These are phyloP conservation scores for Bovichtus variegatus DNA, from an alignment of 2,797 vertebrate genomes.

Conservation along the genomic window DNA sequence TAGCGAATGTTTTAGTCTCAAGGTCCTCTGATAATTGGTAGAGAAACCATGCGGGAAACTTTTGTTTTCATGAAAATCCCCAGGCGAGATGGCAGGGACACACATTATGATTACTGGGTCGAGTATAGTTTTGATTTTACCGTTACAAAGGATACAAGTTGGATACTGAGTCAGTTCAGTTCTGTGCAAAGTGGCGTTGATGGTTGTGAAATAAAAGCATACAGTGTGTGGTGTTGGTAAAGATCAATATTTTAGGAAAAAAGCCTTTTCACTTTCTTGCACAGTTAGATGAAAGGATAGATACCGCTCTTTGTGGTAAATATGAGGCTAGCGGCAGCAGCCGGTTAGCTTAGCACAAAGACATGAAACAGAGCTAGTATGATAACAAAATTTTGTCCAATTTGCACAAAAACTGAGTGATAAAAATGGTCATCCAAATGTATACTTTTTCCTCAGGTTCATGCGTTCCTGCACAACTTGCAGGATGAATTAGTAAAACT, in stretches of 20 bases:
- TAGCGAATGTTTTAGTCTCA: conserved; percentile 2
- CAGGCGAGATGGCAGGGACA: too few relatives aligned
- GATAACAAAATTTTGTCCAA: neutral
- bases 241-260: neutral
- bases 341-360: too few relatives aligned
- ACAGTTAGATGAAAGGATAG: neutral
- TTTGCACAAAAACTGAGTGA: neutral
- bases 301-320: neutral
- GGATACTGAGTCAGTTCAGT: neutral
- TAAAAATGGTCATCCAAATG: neutral
- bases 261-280: neutral
- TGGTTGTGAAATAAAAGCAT: neutral
- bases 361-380: neutral
- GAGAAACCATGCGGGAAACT: neutral
- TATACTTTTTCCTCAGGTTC: neutral
- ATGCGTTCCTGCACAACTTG: neutral
- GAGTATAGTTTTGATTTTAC: neutral
- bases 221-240: neutral
- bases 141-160: neutral
- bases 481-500: neutral
- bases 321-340: neutral
- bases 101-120: neutral
- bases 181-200: neutral
- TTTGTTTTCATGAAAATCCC: neutral
- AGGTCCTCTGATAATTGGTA: conserved; percentile 19